Conservation (phyloP, 1,140 invertebrate genomes). For the Gryllus bimaculatus region DNA sequence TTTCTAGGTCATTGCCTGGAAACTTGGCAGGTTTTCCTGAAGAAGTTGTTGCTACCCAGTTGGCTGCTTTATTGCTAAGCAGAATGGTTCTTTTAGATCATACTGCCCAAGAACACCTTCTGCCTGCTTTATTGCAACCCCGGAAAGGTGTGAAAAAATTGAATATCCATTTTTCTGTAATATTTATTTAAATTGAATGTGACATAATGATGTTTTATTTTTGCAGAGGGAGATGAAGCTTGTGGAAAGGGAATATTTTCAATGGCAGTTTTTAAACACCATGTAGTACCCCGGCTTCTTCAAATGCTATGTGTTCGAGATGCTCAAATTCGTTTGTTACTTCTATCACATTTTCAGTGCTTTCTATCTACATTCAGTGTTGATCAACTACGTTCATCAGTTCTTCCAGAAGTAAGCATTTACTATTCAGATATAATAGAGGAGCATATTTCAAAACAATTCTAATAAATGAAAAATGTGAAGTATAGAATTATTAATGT, state of each 20-base stretch:
- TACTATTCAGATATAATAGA: background rate
- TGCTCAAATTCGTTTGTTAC: slow-evolving; percentile 56
- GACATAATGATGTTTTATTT: background rate
- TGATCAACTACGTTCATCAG: slow-evolving; percentile 54
- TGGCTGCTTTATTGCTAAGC: slow-evolving; percentile 63
- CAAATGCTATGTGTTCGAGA: slow-evolving; percentile 70
- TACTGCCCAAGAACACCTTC: slow-evolving; percentile 60
- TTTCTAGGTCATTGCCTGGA: slow-evolving; percentile 44
- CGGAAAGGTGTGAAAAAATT: slow-evolving; percentile 39
- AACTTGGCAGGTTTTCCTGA: slow-evolving; percentile 62
- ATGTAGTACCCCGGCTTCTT: slow-evolving; percentile 59
- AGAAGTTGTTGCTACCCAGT: slow-evolving; percentile 63
- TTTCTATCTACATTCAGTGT: slow-evolving; percentile 58
- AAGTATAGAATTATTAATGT: no score
- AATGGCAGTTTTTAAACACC: slow-evolving; percentile 51
- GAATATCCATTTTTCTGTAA: background rate
- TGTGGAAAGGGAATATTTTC: slow-evolving; percentile 46
- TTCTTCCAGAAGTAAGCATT: slow-evolving; percentile 57
- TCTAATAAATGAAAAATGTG: no score
- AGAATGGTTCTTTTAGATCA: slow-evolving; percentile 71
- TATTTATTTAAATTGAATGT: background rate
- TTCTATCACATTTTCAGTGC: slow-evolving; percentile 59
- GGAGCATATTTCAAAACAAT: background rate
- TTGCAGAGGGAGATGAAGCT: slow-evolving; percentile 28
- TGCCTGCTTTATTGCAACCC: slow-evolving; percentile 64